Conservation (phyloP, 2,888 invertebrate species). For the Parnassius mnemosyne region DNA sequence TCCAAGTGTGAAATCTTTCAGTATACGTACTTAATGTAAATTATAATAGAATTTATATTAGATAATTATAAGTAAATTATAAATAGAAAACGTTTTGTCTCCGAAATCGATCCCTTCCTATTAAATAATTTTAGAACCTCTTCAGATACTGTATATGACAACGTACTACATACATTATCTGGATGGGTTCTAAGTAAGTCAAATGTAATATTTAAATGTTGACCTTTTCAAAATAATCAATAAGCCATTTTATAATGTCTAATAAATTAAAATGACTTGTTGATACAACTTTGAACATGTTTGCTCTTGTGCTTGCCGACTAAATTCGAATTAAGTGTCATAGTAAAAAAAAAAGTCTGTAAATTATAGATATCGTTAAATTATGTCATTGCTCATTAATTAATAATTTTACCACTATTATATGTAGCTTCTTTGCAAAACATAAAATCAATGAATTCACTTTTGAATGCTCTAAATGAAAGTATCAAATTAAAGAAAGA, state of each 20-base stretch:
- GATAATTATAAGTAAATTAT: conserved; percentile 79
- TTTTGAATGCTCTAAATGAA: background rate
- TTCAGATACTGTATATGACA: conserved; percentile 49
- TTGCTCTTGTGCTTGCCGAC: conserved; percentile 10
- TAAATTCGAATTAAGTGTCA: conserved; percentile 11
- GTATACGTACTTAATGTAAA: conserved; percentile 81
- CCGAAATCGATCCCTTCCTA: conserved; percentile 44
- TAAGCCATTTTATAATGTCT: conserved; percentile 23
- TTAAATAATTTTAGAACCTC: conserved; percentile 51
- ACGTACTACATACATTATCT: conserved; percentile 40
- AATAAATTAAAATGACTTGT: conserved; percentile 26
- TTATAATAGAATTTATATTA: conserved; percentile 79
- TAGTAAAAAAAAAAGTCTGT: conserved; percentile 16
- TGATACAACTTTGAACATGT: conserved; percentile 24
- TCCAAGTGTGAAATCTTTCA: conserved; percentile 77
- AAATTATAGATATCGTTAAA: conserved; percentile 23
- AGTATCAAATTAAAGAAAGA: background rate
- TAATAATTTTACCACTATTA: conserved; percentile 13
- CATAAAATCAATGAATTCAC: conserved; percentile 7
- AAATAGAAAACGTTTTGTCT: conserved; percentile 69
- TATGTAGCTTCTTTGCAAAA: conserved; percentile 19
- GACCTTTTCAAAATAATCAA: conserved; percentile 24
- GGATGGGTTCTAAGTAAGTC: conserved; percentile 47
- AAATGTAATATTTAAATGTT: conserved; percentile 27
- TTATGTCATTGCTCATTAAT: conserved; percentile 25